Evolutionary conservation across 2,888 invertebrate genomes (phyloP).

Genomic region (Parasteatoda lunata): DNA sequence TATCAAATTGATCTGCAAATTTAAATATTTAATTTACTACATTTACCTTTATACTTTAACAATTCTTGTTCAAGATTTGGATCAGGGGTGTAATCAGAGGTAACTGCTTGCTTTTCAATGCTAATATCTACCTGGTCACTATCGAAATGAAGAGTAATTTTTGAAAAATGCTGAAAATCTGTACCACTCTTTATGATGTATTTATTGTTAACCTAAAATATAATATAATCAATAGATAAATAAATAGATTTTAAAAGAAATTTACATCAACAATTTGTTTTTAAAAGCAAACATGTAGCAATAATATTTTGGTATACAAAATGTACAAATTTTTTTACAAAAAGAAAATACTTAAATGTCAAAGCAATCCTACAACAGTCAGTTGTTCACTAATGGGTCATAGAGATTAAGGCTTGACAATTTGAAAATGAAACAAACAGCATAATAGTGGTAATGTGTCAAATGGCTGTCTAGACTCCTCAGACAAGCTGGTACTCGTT

Average conservation of each 20-base stretch:
- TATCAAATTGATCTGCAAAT: background rate
- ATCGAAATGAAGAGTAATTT: conserved; percentile 82
- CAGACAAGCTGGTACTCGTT: too few species aligned
- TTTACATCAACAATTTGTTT: too few species aligned
- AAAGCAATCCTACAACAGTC: too few species aligned
- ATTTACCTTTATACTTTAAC: conserved; percentile 81
- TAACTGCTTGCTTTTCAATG: conserved; percentile 83
- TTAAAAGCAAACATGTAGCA: too few species aligned
- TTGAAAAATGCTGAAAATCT: conserved; percentile 91
- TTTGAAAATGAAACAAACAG: too few species aligned
- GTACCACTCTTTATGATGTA: conserved; percentile 92
- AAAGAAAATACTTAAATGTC: too few species aligned
- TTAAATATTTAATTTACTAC: background rate
- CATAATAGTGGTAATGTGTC: too few species aligned
- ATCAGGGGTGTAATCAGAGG: conserved; percentile 83
- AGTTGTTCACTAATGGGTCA: too few species aligned
- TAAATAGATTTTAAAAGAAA: background rate
- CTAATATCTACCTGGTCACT: conserved; percentile 78
- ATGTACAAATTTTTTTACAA: too few species aligned
- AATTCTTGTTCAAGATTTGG: conserved; percentile 81
- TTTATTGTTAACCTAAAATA: conserved; percentile 82
- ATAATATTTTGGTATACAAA: too few species aligned
- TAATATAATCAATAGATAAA: background rate
- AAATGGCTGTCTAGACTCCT: too few species aligned
- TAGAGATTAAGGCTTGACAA: too few species aligned